Evolutionary conservation across 1,140 invertebrate genomes (phyloP), one percentile per base, ranked within the genome.

Genomic region (Phortica variegata): DNA sequence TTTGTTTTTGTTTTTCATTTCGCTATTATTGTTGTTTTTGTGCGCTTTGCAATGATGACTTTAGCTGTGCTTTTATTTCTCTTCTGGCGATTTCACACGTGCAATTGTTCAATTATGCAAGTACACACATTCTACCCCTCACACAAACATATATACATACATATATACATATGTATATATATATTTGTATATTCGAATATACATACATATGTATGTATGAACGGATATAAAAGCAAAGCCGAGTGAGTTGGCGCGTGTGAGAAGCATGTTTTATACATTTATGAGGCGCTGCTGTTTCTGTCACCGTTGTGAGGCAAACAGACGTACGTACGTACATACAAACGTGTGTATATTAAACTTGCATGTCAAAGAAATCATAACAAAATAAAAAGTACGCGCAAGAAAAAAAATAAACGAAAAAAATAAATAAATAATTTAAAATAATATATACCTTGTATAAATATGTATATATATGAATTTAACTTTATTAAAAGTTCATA

Each of bases 21-120:
- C 19, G 29, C 42, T 29, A 13, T 42, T 23, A 23, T 23, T 34
- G 42, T 44, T 44, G 42, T 16, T 13, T n/a, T n/a, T 33, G 43
- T 20, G 19, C 21, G 29, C 33, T 45, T 21, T 53, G 54, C 49
- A 42, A 17, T 49, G 49, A 59, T 53, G 54, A 52, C 58, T 56
- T 54, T 59, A 36, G 49, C 36, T 40, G 47, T 39, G 53, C 37
- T 54, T 52, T 48, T 55, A n/a, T n/a, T n/a, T n/a, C n/a, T n/a
- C n/a, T 57, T 42, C 43, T 54, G 56, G 40, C 51, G 49, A 56
- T 52, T 61, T 59, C 54, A 59, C 52, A 58, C 60, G 56, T 59
- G 50, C 50, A 59, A 38, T 58, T 59, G 37, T 51, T 59, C 41
- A 60, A 62, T 62, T 56, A 62, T 62, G 54, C 49, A 61, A 47